Evolutionary conservation across 2,888 invertebrate species (phyloP).

Genomic region (Cerastis rubricosa): DNA sequence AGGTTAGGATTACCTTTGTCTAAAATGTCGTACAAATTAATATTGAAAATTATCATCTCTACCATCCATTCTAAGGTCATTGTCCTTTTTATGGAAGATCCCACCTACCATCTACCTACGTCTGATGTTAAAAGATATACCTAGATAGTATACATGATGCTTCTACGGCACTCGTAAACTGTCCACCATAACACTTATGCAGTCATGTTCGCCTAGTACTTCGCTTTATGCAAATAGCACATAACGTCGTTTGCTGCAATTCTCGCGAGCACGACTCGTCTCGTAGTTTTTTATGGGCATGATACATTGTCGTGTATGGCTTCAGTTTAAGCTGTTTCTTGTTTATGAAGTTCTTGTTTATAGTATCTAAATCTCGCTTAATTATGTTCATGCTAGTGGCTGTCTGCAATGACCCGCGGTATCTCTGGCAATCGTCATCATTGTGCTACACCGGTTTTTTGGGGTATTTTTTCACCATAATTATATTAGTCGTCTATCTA

Average conservation of each 20-base stretch:
- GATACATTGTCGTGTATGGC: constrained; percentile 26
- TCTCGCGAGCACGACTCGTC: constrained; percentile 32
- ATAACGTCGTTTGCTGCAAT: constrained; percentile 43
- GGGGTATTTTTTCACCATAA: too few relatives aligned
- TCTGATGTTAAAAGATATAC: background rate
- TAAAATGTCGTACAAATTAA: too few relatives aligned
- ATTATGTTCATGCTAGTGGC: background rate
- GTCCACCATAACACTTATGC: constrained; percentile 35
- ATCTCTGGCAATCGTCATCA: too few relatives aligned
- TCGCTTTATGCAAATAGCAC: constrained; percentile 48
- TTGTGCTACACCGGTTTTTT: background rate
- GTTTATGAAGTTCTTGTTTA: background rate
- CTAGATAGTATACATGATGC: background rate
- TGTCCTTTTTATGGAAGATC: constrained; percentile 10
- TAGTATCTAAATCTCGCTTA: background rate
- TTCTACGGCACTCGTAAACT: constrained; percentile 35
- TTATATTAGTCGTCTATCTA: too few relatives aligned
- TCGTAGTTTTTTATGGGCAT: constrained; percentile 39
- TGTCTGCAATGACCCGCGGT: background rate
- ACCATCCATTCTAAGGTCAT: background rate
- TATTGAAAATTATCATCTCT: background rate
- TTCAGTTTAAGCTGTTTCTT: constrained; percentile 12
- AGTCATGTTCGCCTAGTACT: constrained; percentile 35
- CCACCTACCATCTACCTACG: background rate
- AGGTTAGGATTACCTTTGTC: too few relatives aligned